phyloP scores from a whole-genome alignment of 30 jellyfish, hydroid and myxozoan species.

The Chironex yamaguchii region DNA sequence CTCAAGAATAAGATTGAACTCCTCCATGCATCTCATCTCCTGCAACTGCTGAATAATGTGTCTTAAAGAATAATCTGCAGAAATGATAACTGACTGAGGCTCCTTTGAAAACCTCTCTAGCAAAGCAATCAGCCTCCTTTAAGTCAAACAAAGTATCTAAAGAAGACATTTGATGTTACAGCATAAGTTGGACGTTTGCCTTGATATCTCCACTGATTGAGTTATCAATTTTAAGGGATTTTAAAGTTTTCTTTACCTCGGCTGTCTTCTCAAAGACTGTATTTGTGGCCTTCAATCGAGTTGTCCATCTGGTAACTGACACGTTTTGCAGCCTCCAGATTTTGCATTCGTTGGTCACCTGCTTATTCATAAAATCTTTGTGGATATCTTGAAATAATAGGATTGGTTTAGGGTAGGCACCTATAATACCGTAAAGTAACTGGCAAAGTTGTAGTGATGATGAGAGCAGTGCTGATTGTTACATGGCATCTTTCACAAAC shows the following conservation, averaged over 20 bases:
- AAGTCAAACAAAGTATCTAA: constrained; percentile 44
- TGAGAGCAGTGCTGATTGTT: neutral
- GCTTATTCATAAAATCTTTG: constrained; percentile 4
- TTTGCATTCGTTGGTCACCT: constrained; percentile 19
- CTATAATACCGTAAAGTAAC: constrained; percentile 35
- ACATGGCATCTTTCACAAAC: constrained; percentile 7
- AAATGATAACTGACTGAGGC: constrained; percentile 39
- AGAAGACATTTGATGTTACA: constrained; percentile 58
- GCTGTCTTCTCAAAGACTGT: constrained; percentile 34
- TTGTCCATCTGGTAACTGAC: constrained; percentile 68
- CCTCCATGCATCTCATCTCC: constrained; percentile 50
- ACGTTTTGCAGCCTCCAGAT: constrained; percentile 58
- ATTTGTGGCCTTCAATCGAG: constrained; percentile 62
- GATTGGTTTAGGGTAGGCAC: constrained; percentile 58
- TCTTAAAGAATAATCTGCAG: constrained; percentile 61
- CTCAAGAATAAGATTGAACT: constrained; percentile 49
- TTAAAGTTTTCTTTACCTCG: constrained; percentile 21
- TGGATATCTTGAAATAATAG: constrained; percentile 27
- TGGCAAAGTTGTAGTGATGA: constrained; percentile 42
- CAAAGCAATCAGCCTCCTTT: constrained; percentile 50
- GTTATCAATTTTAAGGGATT: constrained; percentile 12
- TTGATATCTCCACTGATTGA: constrained; percentile 15
- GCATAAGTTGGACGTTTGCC: constrained; percentile 27
- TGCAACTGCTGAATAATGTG: constrained; percentile 49
- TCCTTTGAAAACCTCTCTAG: constrained; percentile 32